A percentile compares a stretch with the other conserved stretches of the same genome.
Evolutionary conservation across 2,888 invertebrate species (phyloP).

Genomic region (Cheilosia impressa): DNA sequence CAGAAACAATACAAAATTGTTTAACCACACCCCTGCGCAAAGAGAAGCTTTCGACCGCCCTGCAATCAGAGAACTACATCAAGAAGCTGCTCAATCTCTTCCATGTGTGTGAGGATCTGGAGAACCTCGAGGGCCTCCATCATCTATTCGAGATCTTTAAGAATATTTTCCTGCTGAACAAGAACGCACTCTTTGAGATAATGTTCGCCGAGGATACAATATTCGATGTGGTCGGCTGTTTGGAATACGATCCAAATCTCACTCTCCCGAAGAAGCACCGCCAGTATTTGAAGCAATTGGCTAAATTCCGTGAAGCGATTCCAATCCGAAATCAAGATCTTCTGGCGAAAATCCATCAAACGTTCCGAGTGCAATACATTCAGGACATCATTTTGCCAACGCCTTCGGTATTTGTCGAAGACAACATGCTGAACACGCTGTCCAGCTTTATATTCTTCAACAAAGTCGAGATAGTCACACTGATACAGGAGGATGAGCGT

Average conservation of each 20-base stretch:
- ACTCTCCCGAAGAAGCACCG: constrained; percentile 96
- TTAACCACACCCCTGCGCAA: constrained; percentile 94
- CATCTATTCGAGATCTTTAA: constrained; percentile 99
- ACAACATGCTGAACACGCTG: constrained; percentile 98
- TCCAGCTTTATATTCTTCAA: constrained; percentile 99
- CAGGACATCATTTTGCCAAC: constrained; percentile 99
- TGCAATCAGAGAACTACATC: constrained; percentile 98
- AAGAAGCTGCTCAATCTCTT: constrained; percentile 97
- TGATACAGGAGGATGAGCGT: constrained; percentile 98
- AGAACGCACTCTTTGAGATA: constrained; percentile 97
- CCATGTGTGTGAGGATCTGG: constrained; percentile 98
- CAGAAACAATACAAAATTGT: constrained; percentile 94
- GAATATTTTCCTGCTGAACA: constrained; percentile 98
- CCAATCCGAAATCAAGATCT: constrained; percentile 98
- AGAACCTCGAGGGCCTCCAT: constrained; percentile 97
- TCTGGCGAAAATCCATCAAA: constrained; percentile 99
- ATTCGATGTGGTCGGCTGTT: constrained; percentile 98
- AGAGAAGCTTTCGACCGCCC: constrained; percentile 96
- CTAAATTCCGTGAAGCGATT: constrained; percentile 96
- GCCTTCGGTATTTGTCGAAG: constrained; percentile 99
- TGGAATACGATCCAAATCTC: constrained; percentile 97
- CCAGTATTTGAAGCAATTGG: constrained; percentile 96
- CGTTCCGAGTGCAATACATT: constrained; percentile 99
- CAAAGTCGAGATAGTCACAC: constrained; percentile 99
- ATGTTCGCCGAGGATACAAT: constrained; percentile 98